phyloP scores from a whole-genome alignment of 2,888 invertebrate genomes.

The Spisula solida region DNA sequence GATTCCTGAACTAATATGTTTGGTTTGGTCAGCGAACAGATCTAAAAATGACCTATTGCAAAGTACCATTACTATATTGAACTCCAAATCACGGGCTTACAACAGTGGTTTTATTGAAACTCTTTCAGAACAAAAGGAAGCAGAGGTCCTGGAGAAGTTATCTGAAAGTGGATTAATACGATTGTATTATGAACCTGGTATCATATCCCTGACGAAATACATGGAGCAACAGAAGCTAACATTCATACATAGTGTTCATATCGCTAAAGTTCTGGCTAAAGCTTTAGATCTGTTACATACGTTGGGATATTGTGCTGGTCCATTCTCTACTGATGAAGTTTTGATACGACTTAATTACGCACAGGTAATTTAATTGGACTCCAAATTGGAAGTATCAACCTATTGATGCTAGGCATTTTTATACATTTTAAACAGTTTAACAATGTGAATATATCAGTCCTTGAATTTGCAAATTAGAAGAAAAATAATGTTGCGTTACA shows the following conservation, averaged over 20 bases:
- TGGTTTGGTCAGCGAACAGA: neutral
- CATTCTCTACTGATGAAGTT: conserved; percentile 25
- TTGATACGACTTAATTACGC: neutral
- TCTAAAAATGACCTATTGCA: too few relatives aligned
- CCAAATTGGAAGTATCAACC: too few relatives aligned
- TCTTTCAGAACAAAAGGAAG: conserved; percentile 18
- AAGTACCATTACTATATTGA: too few relatives aligned
- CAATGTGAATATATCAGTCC: too few relatives aligned
- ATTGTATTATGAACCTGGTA: neutral
- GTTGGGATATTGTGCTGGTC: conserved; percentile 27
- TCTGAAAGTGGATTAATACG: neutral
- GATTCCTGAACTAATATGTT: too few relatives aligned
- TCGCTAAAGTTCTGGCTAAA: conserved; percentile 1
- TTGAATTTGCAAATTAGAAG: too few relatives aligned
- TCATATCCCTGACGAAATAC: neutral
- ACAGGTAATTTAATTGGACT: neutral
- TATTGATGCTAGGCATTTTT: too few relatives aligned
- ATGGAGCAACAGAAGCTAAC: neutral
- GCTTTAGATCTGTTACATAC: conserved; percentile 23
- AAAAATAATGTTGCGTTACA: too few relatives aligned
- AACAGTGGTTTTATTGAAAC: too few relatives aligned
- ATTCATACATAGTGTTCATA: too few relatives aligned
- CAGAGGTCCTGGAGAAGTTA: neutral
- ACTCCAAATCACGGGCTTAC: too few relatives aligned
- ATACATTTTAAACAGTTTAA: too few relatives aligned